Percentiles rank a stretch among this genome's conserved stretches.
These are phyloP conservation scores for Leucozona laternaria DNA, from an alignment of 2,888 invertebrate species.

Conservation along the genomic window DNA sequence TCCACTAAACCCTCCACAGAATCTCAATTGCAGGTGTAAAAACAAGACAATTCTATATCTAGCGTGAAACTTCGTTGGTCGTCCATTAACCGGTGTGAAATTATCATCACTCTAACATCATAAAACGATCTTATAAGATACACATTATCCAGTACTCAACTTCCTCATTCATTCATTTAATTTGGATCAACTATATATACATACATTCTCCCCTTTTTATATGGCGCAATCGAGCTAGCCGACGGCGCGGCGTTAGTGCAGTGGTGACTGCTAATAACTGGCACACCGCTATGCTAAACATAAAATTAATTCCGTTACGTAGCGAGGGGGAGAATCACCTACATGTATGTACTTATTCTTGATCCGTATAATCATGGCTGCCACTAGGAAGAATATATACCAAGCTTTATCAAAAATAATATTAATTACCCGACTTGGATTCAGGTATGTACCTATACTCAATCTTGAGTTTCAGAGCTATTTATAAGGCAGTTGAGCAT, in stretches of 20 bases:
- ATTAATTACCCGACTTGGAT: not conserved
- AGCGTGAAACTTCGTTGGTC: not conserved
- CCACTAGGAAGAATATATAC: not conserved
- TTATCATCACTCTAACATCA: constrained; percentile 58
- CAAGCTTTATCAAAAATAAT: not conserved
- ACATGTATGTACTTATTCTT: not conserved
- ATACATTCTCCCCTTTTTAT: not conserved
- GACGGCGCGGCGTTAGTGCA: too few relatives aligned
- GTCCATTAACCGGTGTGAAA: constrained; percentile 54
- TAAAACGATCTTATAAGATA: constrained; percentile 51
- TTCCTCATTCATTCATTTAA: constrained; percentile 70
- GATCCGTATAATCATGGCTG: not conserved
- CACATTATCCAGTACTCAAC: constrained; percentile 50
- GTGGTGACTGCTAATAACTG: constrained; percentile 26
- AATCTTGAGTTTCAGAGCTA: too few relatives aligned
- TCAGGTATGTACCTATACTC: too few relatives aligned
- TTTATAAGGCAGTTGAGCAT: too few relatives aligned
- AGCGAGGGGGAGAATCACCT: constrained; percentile 5
- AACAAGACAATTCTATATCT: constrained; percentile 1
- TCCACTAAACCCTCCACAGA: not conserved
- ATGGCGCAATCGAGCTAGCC: too few relatives aligned
- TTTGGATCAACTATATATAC: constrained; percentile 50
- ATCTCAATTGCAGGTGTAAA: constrained; percentile 14
- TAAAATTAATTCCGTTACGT: constrained; percentile 23
- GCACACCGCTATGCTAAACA: constrained; percentile 21